Evolutionary conservation across 1,140 invertebrate species (phyloP), one percentile per base, ranked within the genome.

Genomic region (Solenopsis fugax): DNA sequence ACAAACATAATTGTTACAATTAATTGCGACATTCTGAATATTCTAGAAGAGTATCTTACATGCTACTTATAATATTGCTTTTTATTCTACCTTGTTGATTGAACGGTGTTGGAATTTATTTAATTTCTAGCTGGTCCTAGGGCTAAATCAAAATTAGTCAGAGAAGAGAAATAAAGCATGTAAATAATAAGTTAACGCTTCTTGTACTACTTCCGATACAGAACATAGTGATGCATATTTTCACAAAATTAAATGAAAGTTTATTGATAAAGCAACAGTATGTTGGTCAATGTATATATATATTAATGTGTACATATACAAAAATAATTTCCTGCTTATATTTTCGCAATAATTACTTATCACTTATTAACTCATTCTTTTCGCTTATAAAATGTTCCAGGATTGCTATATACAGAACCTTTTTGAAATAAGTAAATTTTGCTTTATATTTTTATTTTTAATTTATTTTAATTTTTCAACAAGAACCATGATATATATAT

Each of bases 111-210:
- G 54, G 9, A 64, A 82, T 88, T 77, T 67, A 56, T 90, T 62
- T 45, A 60, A 34, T 62, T 85, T 77, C 65, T 88, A 86, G 77
- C 87, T 78, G 81, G 90, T 93, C 90, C 92, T 93, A 92, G 90
- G 91, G 91, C 86, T 91, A 91, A 91, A 92, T 92, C 88, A 91
- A 92, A 91, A 91, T 91, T 93, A 92, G 90, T 93, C 87, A 88
- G 71, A 87, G 71, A 87, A 91, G 85, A 86, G 73, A 86, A 87
- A 71, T 89, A 92, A 84, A 85, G 67, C 87, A 84, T 92, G 90
- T 92, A 91, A 92, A 92, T 92, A 91, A 91, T 91, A 91, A 91
- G 75, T 77, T 90, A 90, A 90, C 60, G 82, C 87, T 84, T 87
- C 77, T 91, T 88, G 85, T 76, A 88, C 71, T 86, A 90, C 60